A percentile compares a stretch with the other conserved stretches of the same genome.
phyloP scores from a whole-genome alignment of 2,797 vertebrate species.

The Pipistrellus kuhlii region DNA sequence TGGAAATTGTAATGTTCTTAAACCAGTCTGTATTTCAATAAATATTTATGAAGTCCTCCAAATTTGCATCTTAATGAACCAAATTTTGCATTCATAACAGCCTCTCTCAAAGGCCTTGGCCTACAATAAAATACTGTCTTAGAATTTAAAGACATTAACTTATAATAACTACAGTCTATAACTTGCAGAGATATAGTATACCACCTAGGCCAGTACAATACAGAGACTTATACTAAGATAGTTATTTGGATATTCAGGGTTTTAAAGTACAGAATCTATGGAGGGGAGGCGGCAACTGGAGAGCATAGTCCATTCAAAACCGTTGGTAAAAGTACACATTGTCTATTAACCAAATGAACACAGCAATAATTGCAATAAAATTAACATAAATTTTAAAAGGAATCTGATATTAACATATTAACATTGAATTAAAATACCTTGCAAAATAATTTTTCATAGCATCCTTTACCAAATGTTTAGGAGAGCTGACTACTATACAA shows the following conservation, averaged over 20 bases:
- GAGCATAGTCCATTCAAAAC: neutral
- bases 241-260: neutral
- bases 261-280: neutral
- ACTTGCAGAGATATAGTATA: neutral
- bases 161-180: constrained; percentile 46
- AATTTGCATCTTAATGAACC: neutral
- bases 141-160: constrained; percentile 33
- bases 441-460: neutral
- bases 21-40: constrained; percentile 27
- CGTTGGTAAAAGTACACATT: neutral
- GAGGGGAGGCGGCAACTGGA: neutral
- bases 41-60: constrained; percentile 59
- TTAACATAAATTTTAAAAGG: neutral
- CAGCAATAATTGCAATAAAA: neutral
- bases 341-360: neutral
- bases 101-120: neutral
- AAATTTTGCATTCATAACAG: constrained; percentile 14
- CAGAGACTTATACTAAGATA: neutral
- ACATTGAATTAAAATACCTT: neutral
- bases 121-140: neutral
- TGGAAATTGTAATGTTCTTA: constrained; percentile 47
- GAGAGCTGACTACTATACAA: neutral
- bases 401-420: neutral
- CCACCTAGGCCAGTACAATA: neutral
- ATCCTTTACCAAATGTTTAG: neutral